phyloP scores from a whole-genome alignment of 2,113 vertebrate species.

The Meleagris gallopavo region DNA sequence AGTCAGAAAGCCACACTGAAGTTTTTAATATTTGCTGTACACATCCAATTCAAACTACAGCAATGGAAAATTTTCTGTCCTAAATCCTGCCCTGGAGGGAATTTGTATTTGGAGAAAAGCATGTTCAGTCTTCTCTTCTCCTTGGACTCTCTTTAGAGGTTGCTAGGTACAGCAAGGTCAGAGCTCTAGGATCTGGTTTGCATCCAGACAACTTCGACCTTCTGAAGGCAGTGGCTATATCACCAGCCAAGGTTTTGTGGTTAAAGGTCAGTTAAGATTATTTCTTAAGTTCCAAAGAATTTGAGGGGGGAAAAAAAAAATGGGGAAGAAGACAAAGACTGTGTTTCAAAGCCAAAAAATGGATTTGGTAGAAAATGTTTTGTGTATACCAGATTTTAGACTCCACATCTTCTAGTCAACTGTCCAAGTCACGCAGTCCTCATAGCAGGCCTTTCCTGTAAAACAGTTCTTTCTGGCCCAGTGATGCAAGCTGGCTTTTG shows the following conservation, averaged over 20 bases:
- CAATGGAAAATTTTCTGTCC: conserved; percentile 42
- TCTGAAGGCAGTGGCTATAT: conserved; percentile 24
- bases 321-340: background rate
- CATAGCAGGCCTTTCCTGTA: background rate
- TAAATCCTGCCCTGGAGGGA: conserved; percentile 22
- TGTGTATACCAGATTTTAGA: background rate
- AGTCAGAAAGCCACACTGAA: conserved; percentile 5
- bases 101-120: conserved; percentile 18
- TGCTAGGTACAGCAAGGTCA: background rate
- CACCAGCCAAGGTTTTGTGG: conserved; percentile 3
- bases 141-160: conserved; percentile 33
- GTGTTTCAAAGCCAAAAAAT: conserved; percentile 21
- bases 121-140: conserved; percentile 10
- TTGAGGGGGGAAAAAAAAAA: background rate
- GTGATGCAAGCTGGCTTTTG: background rate
- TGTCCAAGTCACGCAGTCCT: conserved; percentile 12
- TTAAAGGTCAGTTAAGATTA: conserved; percentile 32
- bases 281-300: conserved; percentile 10
- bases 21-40: conserved; percentile 8
- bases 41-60: background rate
- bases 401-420: background rate
- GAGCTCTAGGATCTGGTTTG: conserved; percentile 35
- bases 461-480: background rate
- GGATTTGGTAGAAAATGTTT: conserved; percentile 17
- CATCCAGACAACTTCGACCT: conserved; percentile 21